Evolutionary conservation across 2,888 invertebrate species (phyloP).

Genomic region (Ormyrus thymus): DNA sequence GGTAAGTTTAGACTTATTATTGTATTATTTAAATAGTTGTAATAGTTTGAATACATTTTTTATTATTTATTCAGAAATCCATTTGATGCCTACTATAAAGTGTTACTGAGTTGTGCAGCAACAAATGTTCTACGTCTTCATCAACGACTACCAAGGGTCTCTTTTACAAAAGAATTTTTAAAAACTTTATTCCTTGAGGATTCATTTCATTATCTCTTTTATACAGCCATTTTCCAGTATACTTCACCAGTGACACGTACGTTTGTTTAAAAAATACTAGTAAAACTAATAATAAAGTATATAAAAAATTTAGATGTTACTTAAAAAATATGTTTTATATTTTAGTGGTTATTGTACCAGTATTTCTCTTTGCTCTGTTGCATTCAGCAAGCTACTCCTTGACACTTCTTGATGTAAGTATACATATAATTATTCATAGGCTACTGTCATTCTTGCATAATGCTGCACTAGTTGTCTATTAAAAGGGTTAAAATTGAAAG

Average conservation of each 20-base stretch:
- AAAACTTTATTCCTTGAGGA: slow-evolving; percentile 89
- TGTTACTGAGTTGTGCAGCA: slow-evolving; percentile 93
- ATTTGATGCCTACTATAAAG: slow-evolving; percentile 91
- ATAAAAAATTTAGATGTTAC: neutral
- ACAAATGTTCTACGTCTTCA: slow-evolving; percentile 96
- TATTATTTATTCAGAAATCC: slow-evolving; percentile 78
- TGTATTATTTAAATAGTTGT: slow-evolving; percentile 32
- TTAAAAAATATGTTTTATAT: slow-evolving; percentile 48
- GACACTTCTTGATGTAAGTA: slow-evolving; percentile 92
- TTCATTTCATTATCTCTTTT: slow-evolving; percentile 97
- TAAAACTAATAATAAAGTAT: neutral
- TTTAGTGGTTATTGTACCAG: slow-evolving; percentile 91
- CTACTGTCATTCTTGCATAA: slow-evolving; percentile 43
- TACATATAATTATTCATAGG: slow-evolving; percentile 28
- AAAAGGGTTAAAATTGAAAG: slow-evolving; percentile 35
- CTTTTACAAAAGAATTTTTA: slow-evolving; percentile 89
- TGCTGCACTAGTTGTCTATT: neutral
- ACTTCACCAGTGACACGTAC: slow-evolving; percentile 91
- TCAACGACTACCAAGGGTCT: slow-evolving; percentile 91
- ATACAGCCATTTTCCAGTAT: slow-evolving; percentile 95
- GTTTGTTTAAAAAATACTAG: slow-evolving; percentile 5
- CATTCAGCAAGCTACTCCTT: slow-evolving; percentile 95
- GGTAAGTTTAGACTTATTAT: slow-evolving; percentile 79
- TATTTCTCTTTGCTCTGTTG: slow-evolving; percentile 92
- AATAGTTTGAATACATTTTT: slow-evolving; percentile 8